These are phyloP conservation scores for Stichopus chloronotus DNA, from an alignment of 35 echinoderm and acorn worm species.

Conservation along the genomic window DNA sequence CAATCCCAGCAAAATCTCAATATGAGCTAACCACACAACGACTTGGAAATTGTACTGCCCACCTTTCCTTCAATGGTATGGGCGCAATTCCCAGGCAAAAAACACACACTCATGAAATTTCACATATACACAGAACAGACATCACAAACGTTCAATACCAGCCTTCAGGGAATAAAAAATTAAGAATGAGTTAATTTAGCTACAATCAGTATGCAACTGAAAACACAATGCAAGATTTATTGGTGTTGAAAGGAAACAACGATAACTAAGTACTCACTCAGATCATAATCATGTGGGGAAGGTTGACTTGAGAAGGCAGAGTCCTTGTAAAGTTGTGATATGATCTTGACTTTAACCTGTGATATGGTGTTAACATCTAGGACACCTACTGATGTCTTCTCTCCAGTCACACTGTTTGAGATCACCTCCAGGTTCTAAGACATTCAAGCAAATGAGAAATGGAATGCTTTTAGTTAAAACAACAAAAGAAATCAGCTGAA, in stretches of 20 bases:
- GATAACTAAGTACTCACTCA: background rate
- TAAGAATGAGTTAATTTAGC: too few relatives aligned
- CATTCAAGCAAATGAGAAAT: background rate
- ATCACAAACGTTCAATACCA: too few relatives aligned
- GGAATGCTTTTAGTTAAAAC: background rate
- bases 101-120: too few relatives aligned
- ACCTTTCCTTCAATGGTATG: too few relatives aligned
- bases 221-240: too few relatives aligned
- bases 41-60: too few relatives aligned
- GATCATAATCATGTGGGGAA: background rate
- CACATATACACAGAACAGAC: too few relatives aligned
- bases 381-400: slow-evolving; percentile 53
- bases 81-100: too few relatives aligned
- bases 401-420: slow-evolving; percentile 13
- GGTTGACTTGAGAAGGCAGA: slow-evolving; percentile 56
- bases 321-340: slow-evolving; percentile 69
- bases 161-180: too few relatives aligned
- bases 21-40: too few relatives aligned
- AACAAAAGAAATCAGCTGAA: background rate
- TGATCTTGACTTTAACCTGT: slow-evolving; percentile 82
- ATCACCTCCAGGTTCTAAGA: slow-evolving; percentile 38
- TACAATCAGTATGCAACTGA: too few relatives aligned
- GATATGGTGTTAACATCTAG: slow-evolving; percentile 79
- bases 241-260: background rate
- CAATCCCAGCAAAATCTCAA: too few relatives aligned